A percentile compares a stretch with the other conserved stretches of the same genome.
phyloP scores from a whole-genome alignment of 1,140 invertebrate species.

The Portunus trituberculatus region DNA sequence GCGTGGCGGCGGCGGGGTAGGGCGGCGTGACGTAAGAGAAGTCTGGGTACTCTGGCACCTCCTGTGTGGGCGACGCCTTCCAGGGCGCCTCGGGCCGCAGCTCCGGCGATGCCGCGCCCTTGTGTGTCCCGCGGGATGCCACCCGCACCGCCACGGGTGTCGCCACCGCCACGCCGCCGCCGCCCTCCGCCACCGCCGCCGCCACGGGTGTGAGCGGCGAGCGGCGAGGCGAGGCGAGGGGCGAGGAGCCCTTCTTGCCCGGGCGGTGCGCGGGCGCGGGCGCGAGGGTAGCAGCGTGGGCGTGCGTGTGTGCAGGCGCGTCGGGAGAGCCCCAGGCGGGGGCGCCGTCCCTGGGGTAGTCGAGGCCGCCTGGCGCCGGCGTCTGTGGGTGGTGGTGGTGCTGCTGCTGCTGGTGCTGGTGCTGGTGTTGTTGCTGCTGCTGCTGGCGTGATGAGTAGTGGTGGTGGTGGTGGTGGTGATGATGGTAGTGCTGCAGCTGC shows the following conservation, averaged over 20 bases:
- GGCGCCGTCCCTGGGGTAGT: slow-evolving; percentile 59
- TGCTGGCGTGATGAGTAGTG: slow-evolving; percentile 59
- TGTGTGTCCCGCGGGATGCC: slow-evolving; percentile 46
- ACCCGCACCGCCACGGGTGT: slow-evolving; percentile 69
- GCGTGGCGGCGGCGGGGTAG: slow-evolving; percentile 68
- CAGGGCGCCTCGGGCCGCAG: slow-evolving; percentile 68
- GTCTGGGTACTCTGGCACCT: slow-evolving; percentile 76
- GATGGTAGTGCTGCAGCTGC: slow-evolving; percentile 26
- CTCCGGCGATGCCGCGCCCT: slow-evolving; percentile 72
- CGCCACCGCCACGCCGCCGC: slow-evolving; percentile 72
- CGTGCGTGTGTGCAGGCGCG: not conserved
- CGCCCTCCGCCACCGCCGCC: slow-evolving; percentile 35
- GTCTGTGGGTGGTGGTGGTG: slow-evolving; percentile 69
- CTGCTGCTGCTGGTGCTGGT: slow-evolving; percentile 57
- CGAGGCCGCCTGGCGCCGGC: slow-evolving; percentile 57
- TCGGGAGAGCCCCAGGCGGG: slow-evolving; percentile 59
- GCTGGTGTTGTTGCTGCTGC: not conserved
- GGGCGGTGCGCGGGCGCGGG: slow-evolving; percentile 39
- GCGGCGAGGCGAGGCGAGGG: slow-evolving; percentile 64
- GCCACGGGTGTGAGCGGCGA: slow-evolving; percentile 59
- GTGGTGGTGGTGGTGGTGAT: slow-evolving; percentile 38
- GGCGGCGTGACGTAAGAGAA: slow-evolving; percentile 71
- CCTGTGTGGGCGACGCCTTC: slow-evolving; percentile 77
- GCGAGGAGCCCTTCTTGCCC: slow-evolving; percentile 59
- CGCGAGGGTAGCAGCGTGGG: slow-evolving; percentile 61